Base-by-base conservation (phyloP, 2,888 invertebrate species). In the Drosophila dives region DNA sequence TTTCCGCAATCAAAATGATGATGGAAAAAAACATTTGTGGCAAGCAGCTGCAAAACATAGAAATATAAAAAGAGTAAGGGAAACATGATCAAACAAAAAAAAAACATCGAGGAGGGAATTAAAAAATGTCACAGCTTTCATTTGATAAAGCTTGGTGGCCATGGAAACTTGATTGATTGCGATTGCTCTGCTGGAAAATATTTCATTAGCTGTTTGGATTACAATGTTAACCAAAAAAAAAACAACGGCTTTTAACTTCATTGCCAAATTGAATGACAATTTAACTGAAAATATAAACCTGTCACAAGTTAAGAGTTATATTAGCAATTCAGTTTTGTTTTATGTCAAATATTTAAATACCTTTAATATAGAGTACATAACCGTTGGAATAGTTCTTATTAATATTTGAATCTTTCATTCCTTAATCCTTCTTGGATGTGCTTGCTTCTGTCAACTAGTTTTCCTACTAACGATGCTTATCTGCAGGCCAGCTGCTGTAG, bases 1-100 rank as follows among this genome's bases (percentile, higher is more conserved):
- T 73, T 84, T 89, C 80, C 85, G 78, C 79, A 72, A 82, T 87
- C 82, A 84, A 72, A 74, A 64, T 51, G 71, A 64, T 77, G 73
- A 64, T 75, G 66, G 50, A 72, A 80, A 78, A 78, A 69, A 72
- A 55, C 63, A 65, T 71, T 73, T 64, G 48, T 59, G 36, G 26
- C 42, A 20, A 17, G 50, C 80, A 62, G 70, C 54, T 64, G 61
- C 23, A 3, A 60, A 50, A 38, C 5, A 32, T 36, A 29, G 15
- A 51, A 11, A 36, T 11, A 17, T 23, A 40, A 23, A 56, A 50
- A 20, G 10, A 32, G 48, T 45, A 42, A 11, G 15, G 15, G 33
- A 26, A 15, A 33, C n/a, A 23, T 45, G 49, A 34, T 29, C 5
- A 20, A 26, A 29, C 3, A 20, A 20, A 17, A 15, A 17, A 15